These are phyloP conservation scores for Ophion ventricosus DNA, from an alignment of 2,888 invertebrate species.

Conservation along the genomic window DNA sequence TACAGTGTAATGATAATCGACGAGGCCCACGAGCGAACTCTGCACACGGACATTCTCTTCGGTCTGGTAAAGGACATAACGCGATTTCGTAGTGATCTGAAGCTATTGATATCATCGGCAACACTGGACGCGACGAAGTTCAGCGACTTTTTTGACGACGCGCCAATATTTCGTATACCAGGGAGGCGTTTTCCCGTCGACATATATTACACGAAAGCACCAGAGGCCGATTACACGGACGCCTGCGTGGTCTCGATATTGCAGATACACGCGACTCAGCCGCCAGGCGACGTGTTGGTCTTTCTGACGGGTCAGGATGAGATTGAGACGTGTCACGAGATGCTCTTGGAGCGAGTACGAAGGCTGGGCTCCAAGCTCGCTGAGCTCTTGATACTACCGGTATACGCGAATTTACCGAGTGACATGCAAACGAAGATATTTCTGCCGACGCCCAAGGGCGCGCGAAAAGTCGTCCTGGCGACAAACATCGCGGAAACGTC, in stretches of 20 bases:
- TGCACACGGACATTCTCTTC: conserved; percentile 99
- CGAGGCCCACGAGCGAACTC: conserved; percentile 99
- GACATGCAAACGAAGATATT: conserved; percentile 99
- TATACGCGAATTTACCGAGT: conserved; percentile 99
- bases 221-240: conserved; percentile 99
- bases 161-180: conserved; percentile 98
- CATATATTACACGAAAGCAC: conserved; percentile 99
- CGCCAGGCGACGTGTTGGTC: conserved; percentile 97
- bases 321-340: conserved; percentile 95
- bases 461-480: conserved; percentile 97
- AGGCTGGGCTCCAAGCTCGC: conserved; percentile 96
- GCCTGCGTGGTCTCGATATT: conserved; percentile 98
- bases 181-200: conserved; percentile 99
- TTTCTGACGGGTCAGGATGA: conserved; percentile 97
- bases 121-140: conserved; percentile 99
- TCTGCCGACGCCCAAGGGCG: conserved; percentile 97
- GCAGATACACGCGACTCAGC: conserved; percentile 99
- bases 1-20: conserved; percentile 98
- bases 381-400: conserved; percentile 96
- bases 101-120: conserved; percentile 98
- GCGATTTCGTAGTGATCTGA: conserved; percentile 95
- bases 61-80: conserved; percentile 98
- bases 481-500: conserved; percentile 99
- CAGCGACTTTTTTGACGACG: conserved; percentile 98
- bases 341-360: conserved; percentile 94